Base-by-base conservation (phyloP, 1,140 invertebrate genomes). In the Tachypleus tridentatus region DNA sequence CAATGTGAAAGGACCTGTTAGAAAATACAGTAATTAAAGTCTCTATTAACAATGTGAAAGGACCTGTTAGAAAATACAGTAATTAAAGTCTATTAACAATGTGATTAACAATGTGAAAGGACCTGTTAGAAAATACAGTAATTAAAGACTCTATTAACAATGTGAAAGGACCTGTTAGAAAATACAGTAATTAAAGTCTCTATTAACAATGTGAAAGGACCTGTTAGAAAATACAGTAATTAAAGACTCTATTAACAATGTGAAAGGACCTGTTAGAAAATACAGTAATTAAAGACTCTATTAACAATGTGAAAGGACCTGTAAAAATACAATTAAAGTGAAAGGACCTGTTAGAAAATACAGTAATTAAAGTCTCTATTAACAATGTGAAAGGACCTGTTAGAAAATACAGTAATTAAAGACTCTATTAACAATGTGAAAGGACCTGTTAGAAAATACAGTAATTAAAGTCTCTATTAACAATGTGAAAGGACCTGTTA, bases 191-290 rank as follows among this genome's bases (percentile, higher is more conserved):
- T 29, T 29, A 29, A 29, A 29, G 29, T n/a, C n/a, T n/a, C n/a
- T n/a, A n/a, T n/a, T n/a, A n/a, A n/a, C n/a, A n/a, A n/a, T 0
- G 78, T 79, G 69, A 73, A 77, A 3, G 76, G 66, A 10, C 62
- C 64, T 66, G 11, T 5, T 57, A 29, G n/a, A 5, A 9, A 62
- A 57, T 29, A 29, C 29, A 29, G 2, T 29, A 0, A 29, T 29
- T 29, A 29, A 29, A 29, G 29, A n/a, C n/a, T n/a, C n/a, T n/a
- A n/a, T n/a, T n/a, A n/a, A n/a, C n/a, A n/a, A n/a, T 0, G 78
- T 79, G 69, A 73, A 77, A 3, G 76, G 66, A 10, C 62, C 64
- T 66, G 11, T 5, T 57, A 29, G n/a, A 5, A 9, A 62, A 57
- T 29, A 29, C 29, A 29, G 2, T 29, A 0, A 29, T 29, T 29